Evolutionary conservation across 1,140 invertebrate species (phyloP), one percentile per base, ranked within the genome.

Genomic region (Euura saliciscinereae): DNA sequence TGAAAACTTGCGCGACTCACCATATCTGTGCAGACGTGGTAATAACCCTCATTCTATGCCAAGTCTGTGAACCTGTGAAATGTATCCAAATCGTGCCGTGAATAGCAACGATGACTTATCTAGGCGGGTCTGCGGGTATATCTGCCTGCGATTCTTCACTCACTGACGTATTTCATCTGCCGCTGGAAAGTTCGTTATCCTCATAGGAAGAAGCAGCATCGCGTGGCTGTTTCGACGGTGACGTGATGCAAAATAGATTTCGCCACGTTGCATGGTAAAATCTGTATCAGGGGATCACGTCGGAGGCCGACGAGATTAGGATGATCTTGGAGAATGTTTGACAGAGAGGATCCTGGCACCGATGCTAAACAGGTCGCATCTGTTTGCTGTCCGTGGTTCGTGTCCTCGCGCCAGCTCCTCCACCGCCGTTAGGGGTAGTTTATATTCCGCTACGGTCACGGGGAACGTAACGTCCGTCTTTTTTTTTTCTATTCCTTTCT

Each of bases 351-450:
- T 59, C 28, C 28, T 28, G 51, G 10, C 51, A n/a, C 8, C 6
- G 51, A 59, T 59, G 51, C 51, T 59, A 59, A 59, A 59, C 51
- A 59, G 51, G 51, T 59, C 51, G 51, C 51, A 59, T 59, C 51
- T 59, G 51, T 59, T 59, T 59, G 51, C 51, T 59, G 51, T 59
- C 51, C 51, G 51, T 59, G 13, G 51, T 59, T 59, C 51, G 51
- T 59, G 51, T 59, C 51, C 51, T 59, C 51, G 51, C 51, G 3
- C 6, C 6, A 59, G 51, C 8, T 59, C 5, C 51, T 59, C 51
- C 28, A 28, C 28, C 28, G 28, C 28, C 51, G 8, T 59, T 59
- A 11, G 10, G 51, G 51, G 8, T 59, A 59, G 51, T 59, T 59
- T 8, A 59, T 59, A 59, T 59, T 59, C 51, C 51, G 51, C 13